Conservation (phyloP, 2,113 vertebrate species). For the Pardalotus punctatus region DNA sequence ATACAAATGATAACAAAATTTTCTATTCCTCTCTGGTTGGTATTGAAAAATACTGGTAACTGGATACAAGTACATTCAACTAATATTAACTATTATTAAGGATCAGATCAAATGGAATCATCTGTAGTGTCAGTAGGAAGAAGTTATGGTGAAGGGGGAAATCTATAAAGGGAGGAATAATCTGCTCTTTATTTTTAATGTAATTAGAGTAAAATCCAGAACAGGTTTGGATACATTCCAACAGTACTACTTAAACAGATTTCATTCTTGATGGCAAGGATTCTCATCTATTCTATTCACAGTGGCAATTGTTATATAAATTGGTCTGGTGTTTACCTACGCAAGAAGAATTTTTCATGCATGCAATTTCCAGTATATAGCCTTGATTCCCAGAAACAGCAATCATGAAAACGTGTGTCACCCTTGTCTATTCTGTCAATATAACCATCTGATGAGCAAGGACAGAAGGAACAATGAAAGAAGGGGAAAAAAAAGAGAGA, state of each 20-base stretch:
- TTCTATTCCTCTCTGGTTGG: neutral
- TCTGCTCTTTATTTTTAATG: neutral
- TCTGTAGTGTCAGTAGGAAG: neutral
- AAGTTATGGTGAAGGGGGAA: neutral
- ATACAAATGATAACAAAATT: neutral
- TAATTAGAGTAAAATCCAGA: neutral
- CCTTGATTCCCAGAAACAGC: neutral
- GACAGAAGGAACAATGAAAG: neutral
- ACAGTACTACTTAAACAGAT: neutral
- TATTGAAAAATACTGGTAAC: neutral
- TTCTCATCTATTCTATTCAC: neutral
- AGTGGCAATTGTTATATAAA: neutral
- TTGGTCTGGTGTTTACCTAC: conserved; percentile 6
- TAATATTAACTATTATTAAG: neutral
- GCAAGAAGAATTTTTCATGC: conserved; percentile 2
- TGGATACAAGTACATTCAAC: neutral
- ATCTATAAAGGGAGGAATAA: neutral
- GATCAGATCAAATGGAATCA: neutral
- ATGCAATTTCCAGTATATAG: neutral
- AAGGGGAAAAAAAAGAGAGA: neutral
- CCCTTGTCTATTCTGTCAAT: conserved; percentile 15
- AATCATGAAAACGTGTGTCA: neutral
- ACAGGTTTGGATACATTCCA: neutral
- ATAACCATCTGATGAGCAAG: conserved; percentile 42
- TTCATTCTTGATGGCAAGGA: neutral